Conservation (phyloP, 2,797 vertebrate species). For the Podarcis lilfordi region DNA sequence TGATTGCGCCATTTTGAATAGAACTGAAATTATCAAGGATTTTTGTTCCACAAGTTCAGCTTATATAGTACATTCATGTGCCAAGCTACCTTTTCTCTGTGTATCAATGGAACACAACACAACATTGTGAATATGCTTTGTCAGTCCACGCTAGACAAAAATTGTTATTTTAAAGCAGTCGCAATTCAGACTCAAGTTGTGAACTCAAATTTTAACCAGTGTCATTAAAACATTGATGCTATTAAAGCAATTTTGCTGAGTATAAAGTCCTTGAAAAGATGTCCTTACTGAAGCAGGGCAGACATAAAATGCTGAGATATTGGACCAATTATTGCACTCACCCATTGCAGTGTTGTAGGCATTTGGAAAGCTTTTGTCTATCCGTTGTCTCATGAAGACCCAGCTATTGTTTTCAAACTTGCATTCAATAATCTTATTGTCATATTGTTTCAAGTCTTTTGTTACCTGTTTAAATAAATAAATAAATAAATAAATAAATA, state of each 20-base stretch:
- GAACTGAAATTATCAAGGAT: slow-evolving; percentile 63
- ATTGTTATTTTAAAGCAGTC: neutral
- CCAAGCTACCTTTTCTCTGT: slow-evolving; percentile 29
- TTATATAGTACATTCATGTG: slow-evolving; percentile 24
- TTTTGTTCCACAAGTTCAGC: slow-evolving; percentile 68
- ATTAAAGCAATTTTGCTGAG: neutral
- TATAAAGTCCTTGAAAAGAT: neutral
- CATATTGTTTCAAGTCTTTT: slow-evolving; percentile 94
- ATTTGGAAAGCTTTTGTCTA: slow-evolving; percentile 99
- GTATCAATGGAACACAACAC: neutral
- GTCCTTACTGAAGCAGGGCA: slow-evolving; percentile 19
- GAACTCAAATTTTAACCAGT: neutral
- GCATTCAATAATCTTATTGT: slow-evolving; percentile 99
- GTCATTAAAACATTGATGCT: slow-evolving; percentile 10
- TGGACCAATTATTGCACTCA: slow-evolving; percentile 77
- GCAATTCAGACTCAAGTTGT: slow-evolving; percentile 3
- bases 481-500: slow-evolving; percentile 38
- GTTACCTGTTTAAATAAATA: slow-evolving; percentile 83
- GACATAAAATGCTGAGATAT: slow-evolving; percentile 20
- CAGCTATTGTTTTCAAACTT: slow-evolving; percentile 95
- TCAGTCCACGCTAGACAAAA: neutral
- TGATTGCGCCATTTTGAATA: slow-evolving; percentile 66
- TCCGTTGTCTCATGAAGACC: slow-evolving; percentile 97
- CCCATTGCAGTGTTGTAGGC: slow-evolving; percentile 96
- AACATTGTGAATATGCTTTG: neutral